Evolutionary conservation across 2,888 invertebrate genomes (phyloP).

Genomic region (Galeruca laticollis): DNA sequence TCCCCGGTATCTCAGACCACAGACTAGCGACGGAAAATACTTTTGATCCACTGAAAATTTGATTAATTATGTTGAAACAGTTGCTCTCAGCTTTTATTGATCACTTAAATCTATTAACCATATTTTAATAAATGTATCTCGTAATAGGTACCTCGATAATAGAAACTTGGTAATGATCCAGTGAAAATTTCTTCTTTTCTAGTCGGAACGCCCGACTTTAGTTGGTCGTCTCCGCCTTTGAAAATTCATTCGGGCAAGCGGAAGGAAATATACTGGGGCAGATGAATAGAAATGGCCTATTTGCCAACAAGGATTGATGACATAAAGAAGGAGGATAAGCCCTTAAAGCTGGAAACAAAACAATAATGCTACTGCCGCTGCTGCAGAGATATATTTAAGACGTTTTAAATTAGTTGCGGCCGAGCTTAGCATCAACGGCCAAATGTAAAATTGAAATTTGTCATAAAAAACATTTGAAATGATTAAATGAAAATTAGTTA

Average conservation of each 20-base stretch:
- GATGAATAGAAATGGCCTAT: conserved; percentile 30
- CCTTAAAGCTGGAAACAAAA: conserved; percentile 10
- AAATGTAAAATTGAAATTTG: background rate
- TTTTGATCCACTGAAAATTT: too few species aligned
- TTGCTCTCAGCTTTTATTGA: too few species aligned
- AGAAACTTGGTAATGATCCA: background rate
- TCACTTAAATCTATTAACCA: too few species aligned
- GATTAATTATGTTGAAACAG: too few species aligned
- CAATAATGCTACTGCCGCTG: conserved; percentile 15
- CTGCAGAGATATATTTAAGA: conserved; percentile 20
- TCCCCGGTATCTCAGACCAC: too few species aligned
- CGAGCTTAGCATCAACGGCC: conserved; percentile 9
- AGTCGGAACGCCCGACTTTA: background rate
- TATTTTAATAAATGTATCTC: too few species aligned
- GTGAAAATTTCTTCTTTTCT: background rate
- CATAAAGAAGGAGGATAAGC: conserved; percentile 21
- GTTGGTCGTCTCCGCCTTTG: background rate
- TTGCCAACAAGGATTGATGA: conserved; percentile 21
- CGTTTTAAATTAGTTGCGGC: conserved; percentile 14
- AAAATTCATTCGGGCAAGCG: conserved; percentile 25
- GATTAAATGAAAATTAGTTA: background rate
- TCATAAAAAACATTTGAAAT: background rate
- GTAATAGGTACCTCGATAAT: too few species aligned
- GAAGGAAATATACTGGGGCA: conserved; percentile 20
- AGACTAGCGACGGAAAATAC: too few species aligned